Base-by-base conservation (phyloP, 2,888 invertebrate genomes). In the Apamea anceps region DNA sequence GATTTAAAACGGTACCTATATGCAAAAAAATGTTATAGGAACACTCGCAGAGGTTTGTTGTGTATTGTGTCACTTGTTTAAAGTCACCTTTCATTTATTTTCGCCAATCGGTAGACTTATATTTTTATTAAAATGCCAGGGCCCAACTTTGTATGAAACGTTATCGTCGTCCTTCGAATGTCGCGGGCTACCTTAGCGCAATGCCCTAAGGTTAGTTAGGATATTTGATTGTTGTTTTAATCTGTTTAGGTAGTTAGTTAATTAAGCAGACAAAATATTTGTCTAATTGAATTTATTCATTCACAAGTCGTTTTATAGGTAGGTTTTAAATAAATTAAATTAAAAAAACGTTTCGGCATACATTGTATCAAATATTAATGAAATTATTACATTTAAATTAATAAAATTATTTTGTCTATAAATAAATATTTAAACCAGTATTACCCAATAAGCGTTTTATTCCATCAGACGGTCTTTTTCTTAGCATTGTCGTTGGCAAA, bases 391-490 rank as follows among this genome's bases (percentile, higher is more conserved):
- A 67, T 67, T 32, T 15, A 12, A 73, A 65, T 32, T 25, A 72
- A 37, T n/a, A 21, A 4, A 45, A 25, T 4, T 32, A 68, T 72
- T 72, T 42, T 75, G 25, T 73, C 18, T 32, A 25, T 72, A 32
- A 73, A 76, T 76, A 74, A 74, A 74, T 60, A 12, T 45, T 18
- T 45, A 45, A 13, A 71, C 25, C 32, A 71, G 15, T 60, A 76
- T n/a, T n/a, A 71, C 2, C 13, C 3, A n/a, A 18, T n/a, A 8
- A n/a, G n/a, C 2, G 10, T 76, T 76, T 74, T 32, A 74, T 74
- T 51, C 48, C 1, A 21, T 68, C 28, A 13, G 28, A 48, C 0
- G 13, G 48, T 21, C 3, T 15, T 15, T 1, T 51, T 1, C 18
- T 51, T 51, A 51, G 18, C 18, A 51, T 51, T 51, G 18, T 18